Evolutionary conservation across 1,140 invertebrate species (phyloP), one percentile per base, ranked within the genome.

Genomic region (Musca vetustissima): DNA sequence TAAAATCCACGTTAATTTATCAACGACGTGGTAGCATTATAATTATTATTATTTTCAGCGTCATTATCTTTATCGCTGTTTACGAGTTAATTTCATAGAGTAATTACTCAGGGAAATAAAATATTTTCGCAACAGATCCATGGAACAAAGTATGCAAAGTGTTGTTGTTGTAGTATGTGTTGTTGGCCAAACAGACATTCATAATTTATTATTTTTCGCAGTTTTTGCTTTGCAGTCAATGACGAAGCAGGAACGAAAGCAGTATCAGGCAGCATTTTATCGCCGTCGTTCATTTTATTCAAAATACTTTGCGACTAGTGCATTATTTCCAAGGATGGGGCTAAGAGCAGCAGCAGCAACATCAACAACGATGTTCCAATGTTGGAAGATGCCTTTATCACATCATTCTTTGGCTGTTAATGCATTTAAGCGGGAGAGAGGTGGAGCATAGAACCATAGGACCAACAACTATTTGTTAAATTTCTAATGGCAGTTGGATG

Each of bases 401-500:
- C 36, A 43, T 43, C 36, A 11, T 43, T 43, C 36, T 13, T 43
- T 43, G 36, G 36, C 36, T 43, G 11, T 7, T 13, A 43, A 13
- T 43, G 52, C 19, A 53, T 22, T 53, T 24, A 3, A 13, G 24
- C 9, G 17, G 22, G 11, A 53, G 1, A 19, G 13, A 53, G 19
- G 9, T 17, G 19, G n/a, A 52, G 17, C 21, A 9, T 24, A 55
- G 14, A 55, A 55, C 13, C 0, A 11, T 52, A 19, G n/a, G 8
- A 22, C 49, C 21, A 22, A 17, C 17, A 21, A 21, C 21, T 52
- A 21, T 36, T 61, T 61, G 36, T 36, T 61, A 32, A 17, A 61
- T 61, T 61, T 61, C 36, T 61, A 61, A 61, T 61, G 36, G 55
- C 17, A 32, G 2, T 28, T 59, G 25, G 24, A n/a, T 59, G 55